Conservation (phyloP, 2,888 invertebrate species). For the Phasia obesa region DNA sequence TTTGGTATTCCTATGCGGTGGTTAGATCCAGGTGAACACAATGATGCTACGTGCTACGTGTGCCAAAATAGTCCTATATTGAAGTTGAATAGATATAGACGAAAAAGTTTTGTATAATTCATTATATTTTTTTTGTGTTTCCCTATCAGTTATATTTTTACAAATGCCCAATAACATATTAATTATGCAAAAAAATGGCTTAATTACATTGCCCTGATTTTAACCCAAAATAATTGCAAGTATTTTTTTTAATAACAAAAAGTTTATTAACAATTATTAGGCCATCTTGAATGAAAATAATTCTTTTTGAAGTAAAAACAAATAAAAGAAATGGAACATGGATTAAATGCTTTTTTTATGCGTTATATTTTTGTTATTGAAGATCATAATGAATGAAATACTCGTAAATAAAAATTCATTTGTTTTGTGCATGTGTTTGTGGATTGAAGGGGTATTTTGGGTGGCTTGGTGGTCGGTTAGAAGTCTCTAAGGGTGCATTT, state of each 20-base stretch:
- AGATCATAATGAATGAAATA: constrained; percentile 11
- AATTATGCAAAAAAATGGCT: not conserved
- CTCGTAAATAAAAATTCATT: constrained; percentile 33
- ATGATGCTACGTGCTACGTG: no score
- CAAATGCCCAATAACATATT: not conserved
- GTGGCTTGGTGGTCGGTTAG: constrained; percentile 14
- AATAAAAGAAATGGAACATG: no score
- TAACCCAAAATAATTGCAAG: not conserved
- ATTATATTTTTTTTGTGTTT: no score
- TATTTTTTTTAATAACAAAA: not conserved
- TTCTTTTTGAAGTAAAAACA: constrained; percentile 32
- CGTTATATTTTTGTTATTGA: constrained; percentile 17
- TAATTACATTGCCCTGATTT: not conserved
- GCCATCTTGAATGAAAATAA: constrained; percentile 15
- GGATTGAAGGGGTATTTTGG: constrained; percentile 3
- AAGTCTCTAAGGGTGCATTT: constrained; percentile 54
- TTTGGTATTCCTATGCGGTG: no score
- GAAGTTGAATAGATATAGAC: no score
- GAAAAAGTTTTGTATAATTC: no score
- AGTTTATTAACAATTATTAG: constrained; percentile 33
- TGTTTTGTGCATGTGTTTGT: constrained; percentile 49
- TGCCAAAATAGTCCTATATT: no score
- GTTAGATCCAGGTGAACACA: no score
- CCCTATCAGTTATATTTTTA: no score
- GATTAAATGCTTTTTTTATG: constrained; percentile 49